Evolutionary conservation across 2,797 vertebrate genomes (phyloP).

Genomic region (Anas georgica): DNA sequence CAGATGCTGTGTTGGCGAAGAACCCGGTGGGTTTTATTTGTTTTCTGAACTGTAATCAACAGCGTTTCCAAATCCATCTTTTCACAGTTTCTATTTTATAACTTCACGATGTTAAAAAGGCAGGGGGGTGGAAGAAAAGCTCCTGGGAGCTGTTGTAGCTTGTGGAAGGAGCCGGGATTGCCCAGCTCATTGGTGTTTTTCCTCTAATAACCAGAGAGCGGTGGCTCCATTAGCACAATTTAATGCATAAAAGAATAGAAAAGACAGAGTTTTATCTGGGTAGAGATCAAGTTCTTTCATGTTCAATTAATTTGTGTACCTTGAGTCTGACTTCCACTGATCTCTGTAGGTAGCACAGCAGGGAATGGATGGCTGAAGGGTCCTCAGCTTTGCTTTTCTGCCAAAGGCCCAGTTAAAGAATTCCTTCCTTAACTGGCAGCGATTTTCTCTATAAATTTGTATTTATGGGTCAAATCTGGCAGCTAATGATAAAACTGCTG

Average conservation of each 20-base stretch:
- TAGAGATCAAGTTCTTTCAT: fast-evolving
- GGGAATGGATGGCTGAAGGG: neutral
- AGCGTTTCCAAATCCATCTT: fast-evolving
- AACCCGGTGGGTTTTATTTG: fast-evolving
- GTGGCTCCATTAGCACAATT: neutral
- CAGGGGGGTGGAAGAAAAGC: fast-evolving
- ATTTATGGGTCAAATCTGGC: fast-evolving
- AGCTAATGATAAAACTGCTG: neutral
- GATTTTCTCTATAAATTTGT: neutral
- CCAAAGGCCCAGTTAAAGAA: neutral
- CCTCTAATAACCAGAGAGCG: fast-evolving
- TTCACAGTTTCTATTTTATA: neutral
- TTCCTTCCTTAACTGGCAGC: neutral
- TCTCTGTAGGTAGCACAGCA: neutral
- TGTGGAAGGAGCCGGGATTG: neutral
- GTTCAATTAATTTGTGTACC: neutral
- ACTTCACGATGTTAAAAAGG: neutral
- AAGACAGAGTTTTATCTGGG: neutral
- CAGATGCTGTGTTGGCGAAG: fast-evolving
- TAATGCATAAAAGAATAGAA: neutral
- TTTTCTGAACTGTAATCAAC: neutral
- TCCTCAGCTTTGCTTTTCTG: fast-evolving
- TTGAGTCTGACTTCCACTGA: neutral
- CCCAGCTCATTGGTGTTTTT: fast-evolving
- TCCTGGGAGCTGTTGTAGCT: neutral